phyloP scores from a whole-genome alignment of 2,113 vertebrate genomes.

The Callopanchax toddi region DNA sequence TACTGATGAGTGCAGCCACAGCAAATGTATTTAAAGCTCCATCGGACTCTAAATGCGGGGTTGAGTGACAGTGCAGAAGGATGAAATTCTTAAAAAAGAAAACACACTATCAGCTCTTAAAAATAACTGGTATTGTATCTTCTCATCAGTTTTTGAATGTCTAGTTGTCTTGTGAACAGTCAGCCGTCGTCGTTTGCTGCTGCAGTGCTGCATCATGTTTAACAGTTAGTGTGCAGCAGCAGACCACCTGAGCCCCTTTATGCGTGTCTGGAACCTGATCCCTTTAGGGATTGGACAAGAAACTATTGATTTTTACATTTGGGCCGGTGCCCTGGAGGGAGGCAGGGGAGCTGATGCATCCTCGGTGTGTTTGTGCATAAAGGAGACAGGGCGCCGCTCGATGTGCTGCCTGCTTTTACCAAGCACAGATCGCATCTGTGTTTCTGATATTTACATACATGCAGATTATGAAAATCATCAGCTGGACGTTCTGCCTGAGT shows the following conservation, averaged over 20 bases:
- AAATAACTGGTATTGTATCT: not conserved
- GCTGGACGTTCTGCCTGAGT: not conserved
- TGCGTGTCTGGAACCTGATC: slow-evolving; percentile 47
- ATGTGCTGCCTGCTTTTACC: not conserved
- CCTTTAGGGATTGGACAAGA: slow-evolving; percentile 53
- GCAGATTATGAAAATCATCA: not conserved
- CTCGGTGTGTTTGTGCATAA: slow-evolving; percentile 4
- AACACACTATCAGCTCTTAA: not conserved
- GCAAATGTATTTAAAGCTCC: not conserved
- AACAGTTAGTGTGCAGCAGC: slow-evolving; percentile 45
- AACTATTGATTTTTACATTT: slow-evolving; percentile 68
- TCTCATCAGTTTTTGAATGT: slow-evolving; percentile 19
- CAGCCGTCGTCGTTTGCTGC: slow-evolving; percentile 30
- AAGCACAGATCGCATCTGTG: not conserved
- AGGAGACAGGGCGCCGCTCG: not conserved
- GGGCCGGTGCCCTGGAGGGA: slow-evolving; percentile 39
- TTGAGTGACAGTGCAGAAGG: slow-evolving; percentile 2
- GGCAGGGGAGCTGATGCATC: slow-evolving; percentile 48
- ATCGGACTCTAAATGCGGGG: not conserved
- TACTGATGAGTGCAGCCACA: not conserved
- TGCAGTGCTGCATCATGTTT: slow-evolving; percentile 61
- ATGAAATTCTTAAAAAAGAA: no score
- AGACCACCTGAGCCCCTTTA: slow-evolving; percentile 52
- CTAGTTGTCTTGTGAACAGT: not conserved
- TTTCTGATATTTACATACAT: not conserved